Base-by-base conservation (phyloP, 2,113 vertebrate genomes). In the Junco hyemalis region DNA sequence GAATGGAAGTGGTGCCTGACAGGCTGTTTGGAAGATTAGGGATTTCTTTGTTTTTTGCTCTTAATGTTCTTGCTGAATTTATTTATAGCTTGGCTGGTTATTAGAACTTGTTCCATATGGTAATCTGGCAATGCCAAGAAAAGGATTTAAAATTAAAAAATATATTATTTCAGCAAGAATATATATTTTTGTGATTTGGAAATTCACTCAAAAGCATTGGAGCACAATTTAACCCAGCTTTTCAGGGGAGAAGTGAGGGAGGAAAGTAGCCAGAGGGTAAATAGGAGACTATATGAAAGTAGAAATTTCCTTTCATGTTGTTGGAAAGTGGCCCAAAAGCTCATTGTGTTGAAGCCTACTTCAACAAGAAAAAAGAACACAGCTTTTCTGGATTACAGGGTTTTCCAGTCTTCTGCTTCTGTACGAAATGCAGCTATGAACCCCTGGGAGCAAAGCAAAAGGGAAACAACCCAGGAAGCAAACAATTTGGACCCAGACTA, bases 31-130 rank as follows among this genome's bases (percentile, higher is more conserved):
- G 80, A 96, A 93, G 72, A 90, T 81, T 56, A 81, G 88, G 64
- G 47, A 78, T 92, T 92, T 93, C 82, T 93, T 93, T 93, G 66
- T 44, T 89, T 94, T 95, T 88, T 50, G 12, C 56, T 88, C 33
- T 65, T 92, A 94, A 92, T 93, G 82, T 94, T 96, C 96, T 96
- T 24, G 12, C 72, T 94, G 86, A 48, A 96, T 94, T 95, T 97
- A 97, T 97, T 97, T 97, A 74, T 96, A 95, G 92, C 87, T 96
- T 96, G 94, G 94, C 95, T 92, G 56, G 79, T 92, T 96, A 96
- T 95, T 95, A 96, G 85, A 94, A 88, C 85, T 95, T 86, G 88
- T 96, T 96, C 95, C 96, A 97, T 95, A 96, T 96, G 95, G 93
- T 97, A 96, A 96, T 93, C 68, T 83, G 74, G 76, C 90, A 95